These are phyloP conservation scores for Sylvicapra grimmia DNA, from an alignment of 2,113 vertebrate genomes.

Conservation along the genomic window DNA sequence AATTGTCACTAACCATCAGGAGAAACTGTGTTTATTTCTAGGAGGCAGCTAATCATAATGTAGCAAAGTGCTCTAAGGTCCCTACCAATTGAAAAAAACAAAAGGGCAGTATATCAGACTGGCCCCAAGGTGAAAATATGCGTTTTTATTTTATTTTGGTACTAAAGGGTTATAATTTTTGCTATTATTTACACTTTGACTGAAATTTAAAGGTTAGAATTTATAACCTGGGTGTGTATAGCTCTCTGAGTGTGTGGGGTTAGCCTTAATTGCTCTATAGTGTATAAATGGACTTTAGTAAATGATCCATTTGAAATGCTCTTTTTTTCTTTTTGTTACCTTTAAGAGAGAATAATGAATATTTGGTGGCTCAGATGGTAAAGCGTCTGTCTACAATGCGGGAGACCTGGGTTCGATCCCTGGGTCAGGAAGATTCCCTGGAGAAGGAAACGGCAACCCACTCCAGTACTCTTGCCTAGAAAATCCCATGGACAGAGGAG, in stretches of 20 bases:
- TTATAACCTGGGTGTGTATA: not conserved
- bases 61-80: not conserved
- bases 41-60: not conserved
- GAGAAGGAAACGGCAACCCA: no score
- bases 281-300: constrained; percentile 6
- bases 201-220: not conserved
- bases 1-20: not conserved
- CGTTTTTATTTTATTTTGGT: not conserved
- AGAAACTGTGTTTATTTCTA: not conserved
- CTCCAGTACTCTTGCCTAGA: no score
- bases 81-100: not conserved
- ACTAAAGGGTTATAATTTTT: not conserved
- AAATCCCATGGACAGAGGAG: no score
- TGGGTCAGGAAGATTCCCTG: no score
- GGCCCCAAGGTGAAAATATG: not conserved
- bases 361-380: no score
- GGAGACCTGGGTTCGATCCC: no score
- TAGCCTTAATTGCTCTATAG: not conserved
- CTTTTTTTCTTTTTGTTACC: not conserved
- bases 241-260: not conserved
- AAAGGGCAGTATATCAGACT: not conserved
- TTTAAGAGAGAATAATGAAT: no score
- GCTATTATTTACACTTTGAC: not conserved
- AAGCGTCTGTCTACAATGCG: no score
- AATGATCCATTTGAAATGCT: not conserved